Base-by-base conservation (phyloP, 2,113 vertebrate species). In the Rhegmatorhina hoffmannsi region DNA sequence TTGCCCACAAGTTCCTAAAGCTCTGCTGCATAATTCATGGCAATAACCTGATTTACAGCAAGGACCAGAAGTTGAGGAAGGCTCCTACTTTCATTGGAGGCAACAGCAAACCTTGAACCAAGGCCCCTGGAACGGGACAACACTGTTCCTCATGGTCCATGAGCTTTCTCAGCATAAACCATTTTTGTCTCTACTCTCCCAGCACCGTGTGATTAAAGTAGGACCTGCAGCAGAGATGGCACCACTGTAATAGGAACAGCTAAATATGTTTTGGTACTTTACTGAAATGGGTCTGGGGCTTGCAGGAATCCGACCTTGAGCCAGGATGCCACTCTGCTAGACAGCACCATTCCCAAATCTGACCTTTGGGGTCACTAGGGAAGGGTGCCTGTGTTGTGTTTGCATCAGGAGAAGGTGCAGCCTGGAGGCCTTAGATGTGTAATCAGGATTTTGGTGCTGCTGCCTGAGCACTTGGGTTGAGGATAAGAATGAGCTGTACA, bases 1-100 rank as follows among this genome's bases (percentile, higher is more conserved):
- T 90, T 85, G 63, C 64, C 43, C 66, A 0, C 31, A 50, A 50
- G 43, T 77, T 96, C 43, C 90, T 85, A 63, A 90, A 93, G 43
- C 75, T 93, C 84, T 92, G 89, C 66, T 89, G 69, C 80, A 73
- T 84, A 87, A 89, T 87, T 89, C 63, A 85, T 66, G 44, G 52
- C 70, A 88, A 44, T 75, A 89, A 82, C 66, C 55, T 92, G 47
- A 80, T 90, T 93, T 80, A 87, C 46, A 74, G 82, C 59, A 60
- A 59, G 87, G 58, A 46, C 20, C 49, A 85, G 67, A 87, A 87
- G 74, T 85, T 29, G 53, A 70, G 21, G 26, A 25, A 58, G n/a
- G n/a, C 38, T 93, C 38, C 43, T 88, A 19, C 26, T 80, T 89
- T 50, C 38, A 36, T 38, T 10, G 28, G 67, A 74, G 18, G 59